A percentile compares a stretch with the other conserved stretches of the same genome.
phyloP scores from a whole-genome alignment of 2,113 vertebrate genomes.

The Tragelaphus buxtoni region DNA sequence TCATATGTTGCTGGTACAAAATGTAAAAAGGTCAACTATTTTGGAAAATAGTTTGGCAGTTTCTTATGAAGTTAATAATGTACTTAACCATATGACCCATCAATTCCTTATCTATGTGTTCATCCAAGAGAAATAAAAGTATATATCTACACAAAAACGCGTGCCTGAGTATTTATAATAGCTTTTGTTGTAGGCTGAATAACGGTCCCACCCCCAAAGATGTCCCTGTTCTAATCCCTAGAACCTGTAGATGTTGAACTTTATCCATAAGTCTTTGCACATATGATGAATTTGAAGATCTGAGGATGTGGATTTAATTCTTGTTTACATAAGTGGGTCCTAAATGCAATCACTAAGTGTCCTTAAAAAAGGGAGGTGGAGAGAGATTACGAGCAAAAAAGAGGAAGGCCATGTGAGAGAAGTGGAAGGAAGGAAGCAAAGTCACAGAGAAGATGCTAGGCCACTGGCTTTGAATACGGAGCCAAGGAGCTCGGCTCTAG shows the following conservation, averaged over 20 bases:
- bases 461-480: neutral
- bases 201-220: neutral
- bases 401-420: neutral
- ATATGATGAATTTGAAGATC: neutral
- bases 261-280: neutral
- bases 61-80: neutral
- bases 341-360: neutral
- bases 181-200: neutral
- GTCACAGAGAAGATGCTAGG: neutral
- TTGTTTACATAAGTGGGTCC: neutral
- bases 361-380: neutral
- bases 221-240: neutral
- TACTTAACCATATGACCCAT: neutral
- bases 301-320: neutral
- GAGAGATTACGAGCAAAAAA: neutral
- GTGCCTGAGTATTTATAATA: neutral
- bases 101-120: neutral
- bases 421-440: neutral
- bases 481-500: neutral
- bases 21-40: neutral
- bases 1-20: neutral
- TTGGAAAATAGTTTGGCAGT: neutral
- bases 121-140: constrained; percentile 12
- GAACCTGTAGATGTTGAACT: neutral
- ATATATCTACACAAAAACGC: neutral